Evolutionary conservation across 2,113 vertebrate species (phyloP).

Genomic region (Lates calcarifer): DNA sequence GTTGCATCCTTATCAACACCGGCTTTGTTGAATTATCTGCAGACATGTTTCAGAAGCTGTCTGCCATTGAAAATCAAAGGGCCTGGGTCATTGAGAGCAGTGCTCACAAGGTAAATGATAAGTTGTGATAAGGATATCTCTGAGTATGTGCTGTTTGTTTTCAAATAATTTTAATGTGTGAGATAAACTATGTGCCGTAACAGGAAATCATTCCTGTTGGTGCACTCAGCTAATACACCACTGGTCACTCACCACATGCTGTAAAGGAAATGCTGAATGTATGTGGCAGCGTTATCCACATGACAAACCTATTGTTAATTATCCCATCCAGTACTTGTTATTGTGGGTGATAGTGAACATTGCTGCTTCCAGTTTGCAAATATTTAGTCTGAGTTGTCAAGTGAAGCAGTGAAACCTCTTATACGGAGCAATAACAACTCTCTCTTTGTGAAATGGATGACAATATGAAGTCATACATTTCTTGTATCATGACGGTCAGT

Average conservation of each 20-base stretch:
- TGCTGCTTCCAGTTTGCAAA: not conserved
- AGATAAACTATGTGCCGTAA: not conserved
- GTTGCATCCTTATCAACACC: not conserved
- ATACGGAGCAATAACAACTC: no score
- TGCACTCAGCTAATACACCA: no score
- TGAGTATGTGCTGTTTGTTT: slow-evolving; percentile 8
- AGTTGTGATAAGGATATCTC: not conserved
- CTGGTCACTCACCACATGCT: not conserved
- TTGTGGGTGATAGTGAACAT: not conserved
- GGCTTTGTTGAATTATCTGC: slow-evolving; percentile 28
- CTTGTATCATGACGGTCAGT: not conserved
- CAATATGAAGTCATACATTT: no score
- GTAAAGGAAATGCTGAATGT: not conserved
- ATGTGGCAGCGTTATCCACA: no score
- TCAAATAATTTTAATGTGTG: not conserved
- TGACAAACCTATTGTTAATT: not conserved
- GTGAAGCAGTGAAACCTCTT: no score
- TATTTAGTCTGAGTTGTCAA: not conserved
- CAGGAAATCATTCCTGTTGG: not conserved
- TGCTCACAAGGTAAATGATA: slow-evolving; percentile 85
- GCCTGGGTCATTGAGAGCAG: slow-evolving; percentile 86
- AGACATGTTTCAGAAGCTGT: slow-evolving; percentile 94
- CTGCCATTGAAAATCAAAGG: slow-evolving; percentile 86
- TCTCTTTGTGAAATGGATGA: no score
- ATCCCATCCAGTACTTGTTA: not conserved